Evolutionary conservation across 2,113 vertebrate species (phyloP).

Genomic region (Sylvia atricapilla): DNA sequence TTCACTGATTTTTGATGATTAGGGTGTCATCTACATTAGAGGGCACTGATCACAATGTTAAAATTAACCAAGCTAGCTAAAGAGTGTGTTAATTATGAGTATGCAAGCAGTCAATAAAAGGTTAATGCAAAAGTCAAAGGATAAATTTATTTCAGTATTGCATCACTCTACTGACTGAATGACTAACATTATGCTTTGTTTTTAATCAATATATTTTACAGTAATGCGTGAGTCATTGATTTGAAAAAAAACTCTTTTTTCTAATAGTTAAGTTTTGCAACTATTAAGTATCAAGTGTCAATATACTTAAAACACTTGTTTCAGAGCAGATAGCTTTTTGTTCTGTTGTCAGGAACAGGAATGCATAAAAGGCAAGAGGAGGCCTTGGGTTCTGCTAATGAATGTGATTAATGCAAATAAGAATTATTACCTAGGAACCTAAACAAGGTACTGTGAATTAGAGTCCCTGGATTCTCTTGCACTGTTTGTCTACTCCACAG

Average conservation of each 20-base stretch:
- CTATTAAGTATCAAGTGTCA: constrained; percentile 55
- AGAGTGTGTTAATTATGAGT: constrained; percentile 99
- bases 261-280: constrained; percentile 60
- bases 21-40: constrained; percentile 72
- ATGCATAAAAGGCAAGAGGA: background rate
- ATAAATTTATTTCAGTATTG: constrained; percentile 97
- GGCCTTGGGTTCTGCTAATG: background rate
- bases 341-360: background rate
- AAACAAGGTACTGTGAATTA: background rate
- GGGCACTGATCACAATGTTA: constrained; percentile 70
- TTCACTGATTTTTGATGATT: constrained; percentile 47
- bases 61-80: constrained; percentile 98
- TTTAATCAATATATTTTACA: constrained; percentile 98
- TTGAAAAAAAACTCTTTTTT: constrained; percentile 68
- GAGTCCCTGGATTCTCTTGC: background rate
- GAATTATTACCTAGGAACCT: background rate
- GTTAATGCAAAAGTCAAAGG: constrained; percentile 99
- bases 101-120: constrained; percentile 99
- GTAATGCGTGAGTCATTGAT: constrained; percentile 94
- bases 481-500: background rate
- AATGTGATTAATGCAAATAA: constrained; percentile 17
- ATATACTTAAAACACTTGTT: background rate
- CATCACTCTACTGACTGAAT: constrained; percentile 93
- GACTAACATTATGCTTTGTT: constrained; percentile 87
- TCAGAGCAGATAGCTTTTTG: background rate